phyloP scores from a whole-genome alignment of 2,113 vertebrate species.

The Scophthalmus maximus region DNA sequence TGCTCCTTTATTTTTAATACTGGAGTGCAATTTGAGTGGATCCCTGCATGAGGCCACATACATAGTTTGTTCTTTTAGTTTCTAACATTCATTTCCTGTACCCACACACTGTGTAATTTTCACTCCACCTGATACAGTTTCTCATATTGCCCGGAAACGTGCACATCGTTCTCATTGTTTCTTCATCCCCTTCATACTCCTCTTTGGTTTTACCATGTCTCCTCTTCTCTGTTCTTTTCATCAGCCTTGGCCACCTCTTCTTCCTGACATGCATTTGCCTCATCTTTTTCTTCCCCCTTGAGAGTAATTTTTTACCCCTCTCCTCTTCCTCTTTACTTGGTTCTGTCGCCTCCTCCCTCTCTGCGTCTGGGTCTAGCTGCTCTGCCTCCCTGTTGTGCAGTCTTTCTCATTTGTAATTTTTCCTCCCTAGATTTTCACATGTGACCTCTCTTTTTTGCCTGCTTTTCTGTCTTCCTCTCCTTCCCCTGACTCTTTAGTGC shows the following conservation, averaged over 20 bases:
- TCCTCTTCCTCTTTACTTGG: slow-evolving; percentile 1
- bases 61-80: slow-evolving; percentile 21
- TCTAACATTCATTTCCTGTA: slow-evolving; percentile 28
- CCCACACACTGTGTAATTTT: slow-evolving; percentile 42
- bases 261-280: slow-evolving; percentile 16
- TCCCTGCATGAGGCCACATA: not conserved
- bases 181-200: slow-evolving; percentile 19
- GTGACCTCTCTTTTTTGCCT: slow-evolving; percentile 5
- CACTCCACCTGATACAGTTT: slow-evolving; percentile 29
- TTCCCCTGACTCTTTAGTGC: not conserved
- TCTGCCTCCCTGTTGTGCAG: not conserved
- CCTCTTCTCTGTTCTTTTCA: slow-evolving; percentile 24
- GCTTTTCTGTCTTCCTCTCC: not conserved
- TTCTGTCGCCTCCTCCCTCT: slow-evolving; percentile 8
- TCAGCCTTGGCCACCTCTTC: slow-evolving; percentile 14
- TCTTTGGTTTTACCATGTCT: slow-evolving; percentile 13
- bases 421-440: slow-evolving; percentile 4
- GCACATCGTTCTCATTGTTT: slow-evolving; percentile 54
- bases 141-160: slow-evolving; percentile 44
- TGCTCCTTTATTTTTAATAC: slow-evolving; percentile 2
- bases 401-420: not conserved
- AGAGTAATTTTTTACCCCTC: not conserved
- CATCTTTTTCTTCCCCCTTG: slow-evolving; percentile 5
- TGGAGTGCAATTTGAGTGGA: not conserved
- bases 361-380: too few relatives aligned